Percentiles rank a stretch among this genome's conserved stretches.
Conservation (phyloP, 1,140 invertebrate species). For the Zelostemma sp. region DNA sequence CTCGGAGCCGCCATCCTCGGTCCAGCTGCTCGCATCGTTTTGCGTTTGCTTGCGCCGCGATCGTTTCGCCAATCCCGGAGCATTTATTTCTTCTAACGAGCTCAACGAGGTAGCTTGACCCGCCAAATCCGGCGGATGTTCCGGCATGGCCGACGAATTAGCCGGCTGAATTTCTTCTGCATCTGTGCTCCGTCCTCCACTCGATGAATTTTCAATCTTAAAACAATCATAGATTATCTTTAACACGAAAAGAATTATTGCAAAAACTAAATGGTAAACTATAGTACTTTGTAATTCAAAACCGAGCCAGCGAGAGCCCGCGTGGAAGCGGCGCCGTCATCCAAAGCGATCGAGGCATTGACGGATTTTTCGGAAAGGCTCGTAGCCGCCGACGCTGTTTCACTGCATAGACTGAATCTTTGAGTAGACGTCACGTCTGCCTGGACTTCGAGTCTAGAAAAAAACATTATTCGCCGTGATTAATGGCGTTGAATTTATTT, state of each 20-base stretch:
- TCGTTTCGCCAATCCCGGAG: slow-evolving; percentile 64
- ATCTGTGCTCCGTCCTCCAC: slow-evolving; percentile 54
- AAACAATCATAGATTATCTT: background rate
- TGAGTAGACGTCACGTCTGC: slow-evolving; percentile 81
- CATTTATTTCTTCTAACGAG: slow-evolving; percentile 70
- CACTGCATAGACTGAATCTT: slow-evolving; percentile 80
- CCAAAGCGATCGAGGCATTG: slow-evolving; percentile 74
- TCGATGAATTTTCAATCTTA: slow-evolving; percentile 60
- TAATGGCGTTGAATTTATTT: too few relatives aligned
- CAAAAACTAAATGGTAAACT: too few relatives aligned
- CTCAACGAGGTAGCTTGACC: slow-evolving; percentile 69
- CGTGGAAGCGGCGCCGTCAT: slow-evolving; percentile 80
- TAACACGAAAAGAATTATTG: too few relatives aligned
- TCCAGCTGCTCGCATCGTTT: slow-evolving; percentile 65
- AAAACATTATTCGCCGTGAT: slow-evolving; percentile 9
- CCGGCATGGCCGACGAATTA: slow-evolving; percentile 52
- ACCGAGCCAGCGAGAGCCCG: slow-evolving; percentile 84
- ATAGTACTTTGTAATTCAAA: slow-evolving; percentile 68
- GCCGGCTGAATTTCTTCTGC: slow-evolving; percentile 57
- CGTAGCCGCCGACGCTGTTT: slow-evolving; percentile 78
- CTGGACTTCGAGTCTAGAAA: slow-evolving; percentile 79
- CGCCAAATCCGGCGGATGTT: slow-evolving; percentile 58
- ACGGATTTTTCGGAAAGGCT: slow-evolving; percentile 79
- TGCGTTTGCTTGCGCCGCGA: slow-evolving; percentile 60
- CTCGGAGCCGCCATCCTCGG: slow-evolving; percentile 74